A percentile compares a stretch with the other conserved stretches of the same genome.
Evolutionary conservation across 2,888 invertebrate genomes (phyloP).

Genomic region (Alsophila aescularia): DNA sequence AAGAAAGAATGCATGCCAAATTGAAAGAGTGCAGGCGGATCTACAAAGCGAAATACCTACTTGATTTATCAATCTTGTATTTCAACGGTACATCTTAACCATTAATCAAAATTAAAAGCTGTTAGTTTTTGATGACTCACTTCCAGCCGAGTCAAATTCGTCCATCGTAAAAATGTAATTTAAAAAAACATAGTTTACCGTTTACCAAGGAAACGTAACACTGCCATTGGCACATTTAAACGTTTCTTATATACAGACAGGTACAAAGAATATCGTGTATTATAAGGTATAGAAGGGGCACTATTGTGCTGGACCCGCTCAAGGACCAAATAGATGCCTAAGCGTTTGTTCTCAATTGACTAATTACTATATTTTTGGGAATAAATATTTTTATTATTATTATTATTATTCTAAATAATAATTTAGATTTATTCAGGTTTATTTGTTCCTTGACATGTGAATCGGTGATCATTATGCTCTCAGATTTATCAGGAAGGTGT

Average conservation of each 20-base stretch:
- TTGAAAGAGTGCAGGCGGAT: too few species aligned
- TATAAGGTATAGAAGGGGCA: not conserved
- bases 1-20: too few species aligned
- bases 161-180: not conserved
- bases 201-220: not conserved
- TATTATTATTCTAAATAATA: too few species aligned
- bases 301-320: too few species aligned
- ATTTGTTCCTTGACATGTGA: too few species aligned
- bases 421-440: too few species aligned
- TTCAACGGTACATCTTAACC: not conserved
- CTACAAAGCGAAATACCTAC: not conserved
- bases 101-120: not conserved
- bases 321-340: too few species aligned
- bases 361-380: too few species aligned
- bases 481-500: too few species aligned
- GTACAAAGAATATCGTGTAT: not conserved
- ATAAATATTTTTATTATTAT: too few species aligned
- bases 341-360: too few species aligned
- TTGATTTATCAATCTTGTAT: not conserved
- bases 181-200: not conserved
- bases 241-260: not conserved
- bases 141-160: not conserved
- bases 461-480: too few species aligned
- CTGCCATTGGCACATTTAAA: conserved; percentile 23
- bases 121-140: not conserved